Percentiles rank a stretch among this genome's conserved stretches.
Conservation (phyloP, 2,888 invertebrate species). For the Penaeus monodon region DNA sequence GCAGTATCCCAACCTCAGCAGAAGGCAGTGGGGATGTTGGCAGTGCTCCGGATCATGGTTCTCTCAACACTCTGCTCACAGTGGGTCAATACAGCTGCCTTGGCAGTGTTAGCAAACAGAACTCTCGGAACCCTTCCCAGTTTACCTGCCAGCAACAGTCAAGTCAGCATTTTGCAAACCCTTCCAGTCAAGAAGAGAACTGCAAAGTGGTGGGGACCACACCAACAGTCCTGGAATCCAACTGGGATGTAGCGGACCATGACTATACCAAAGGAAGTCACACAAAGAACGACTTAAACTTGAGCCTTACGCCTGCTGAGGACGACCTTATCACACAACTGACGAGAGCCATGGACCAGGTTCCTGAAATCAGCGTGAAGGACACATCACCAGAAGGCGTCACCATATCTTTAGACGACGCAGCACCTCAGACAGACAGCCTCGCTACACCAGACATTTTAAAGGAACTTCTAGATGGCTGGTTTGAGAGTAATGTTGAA, state of each 20-base stretch:
- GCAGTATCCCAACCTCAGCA: slow-evolving; percentile 63
- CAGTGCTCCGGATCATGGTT: slow-evolving; percentile 60
- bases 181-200: slow-evolving; percentile 48
- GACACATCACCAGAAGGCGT: slow-evolving; percentile 17
- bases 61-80: slow-evolving; percentile 55
- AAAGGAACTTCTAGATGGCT: slow-evolving; percentile 48
- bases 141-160: slow-evolving; percentile 1
- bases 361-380: slow-evolving; percentile 19
- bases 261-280: slow-evolving; percentile 43
- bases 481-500: not conserved
- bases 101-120: not conserved
- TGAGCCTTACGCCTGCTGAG: slow-evolving; percentile 52
- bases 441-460: slow-evolving; percentile 40
- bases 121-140: not conserved
- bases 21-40: slow-evolving; percentile 61
- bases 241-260: slow-evolving; percentile 53
- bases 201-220: slow-evolving; percentile 55
- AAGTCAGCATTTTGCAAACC: not conserved
- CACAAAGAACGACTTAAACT: slow-evolving; percentile 11
- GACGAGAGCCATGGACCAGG: slow-evolving; percentile 42
- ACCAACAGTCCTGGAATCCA: slow-evolving; percentile 58
- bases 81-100: slow-evolving; percentile 41
- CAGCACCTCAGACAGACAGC: not conserved
- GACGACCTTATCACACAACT: slow-evolving; percentile 52
- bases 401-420: not conserved